Evolutionary conservation across 2,888 invertebrate genomes (phyloP).

Genomic region (Scaeva pyrastri): DNA sequence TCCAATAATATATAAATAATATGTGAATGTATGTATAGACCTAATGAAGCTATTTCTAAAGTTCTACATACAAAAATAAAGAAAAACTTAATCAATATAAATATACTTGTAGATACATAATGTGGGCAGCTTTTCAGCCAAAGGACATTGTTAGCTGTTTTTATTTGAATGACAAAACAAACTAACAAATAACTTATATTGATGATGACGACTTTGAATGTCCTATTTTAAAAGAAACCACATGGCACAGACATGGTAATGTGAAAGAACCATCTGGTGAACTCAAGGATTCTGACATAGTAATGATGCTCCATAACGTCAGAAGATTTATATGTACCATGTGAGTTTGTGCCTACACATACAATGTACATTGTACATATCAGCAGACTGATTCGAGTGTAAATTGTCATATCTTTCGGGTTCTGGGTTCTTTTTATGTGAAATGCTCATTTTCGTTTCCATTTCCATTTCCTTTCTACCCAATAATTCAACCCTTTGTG

Average conservation of each 20-base stretch:
- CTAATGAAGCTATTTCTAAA: slow-evolving; percentile 41
- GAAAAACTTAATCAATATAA: too few relatives aligned
- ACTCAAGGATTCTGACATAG: slow-evolving; percentile 16
- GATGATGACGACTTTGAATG: slow-evolving; percentile 15
- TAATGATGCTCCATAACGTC: slow-evolving; percentile 6
- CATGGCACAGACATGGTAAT: slow-evolving; percentile 19
- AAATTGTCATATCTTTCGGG: slow-evolving; percentile 42
- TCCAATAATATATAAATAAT: too few relatives aligned
- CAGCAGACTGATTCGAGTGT: slow-evolving; percentile 49
- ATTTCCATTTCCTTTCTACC: slow-evolving; percentile 16
- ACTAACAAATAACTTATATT: slow-evolving; percentile 8
- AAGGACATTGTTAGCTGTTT: slow-evolving; percentile 37
- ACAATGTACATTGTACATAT: neutral
- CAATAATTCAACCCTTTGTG: slow-evolving; percentile 63
- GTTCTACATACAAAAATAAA: neutral
- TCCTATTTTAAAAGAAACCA: slow-evolving; percentile 34
- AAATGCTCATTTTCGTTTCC: slow-evolving; percentile 31
- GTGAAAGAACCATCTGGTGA: slow-evolving; percentile 53
- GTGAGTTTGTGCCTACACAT: neutral
- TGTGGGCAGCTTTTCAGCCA: slow-evolving; percentile 22
- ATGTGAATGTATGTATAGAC: slow-evolving; percentile 10
- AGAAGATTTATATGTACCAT: neutral
- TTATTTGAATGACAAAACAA: neutral
- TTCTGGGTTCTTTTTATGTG: slow-evolving; percentile 48
- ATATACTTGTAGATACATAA: slow-evolving; percentile 44